Conservation (phyloP, 2,797 vertebrate genomes). For the Jordanella pulchra region DNA sequence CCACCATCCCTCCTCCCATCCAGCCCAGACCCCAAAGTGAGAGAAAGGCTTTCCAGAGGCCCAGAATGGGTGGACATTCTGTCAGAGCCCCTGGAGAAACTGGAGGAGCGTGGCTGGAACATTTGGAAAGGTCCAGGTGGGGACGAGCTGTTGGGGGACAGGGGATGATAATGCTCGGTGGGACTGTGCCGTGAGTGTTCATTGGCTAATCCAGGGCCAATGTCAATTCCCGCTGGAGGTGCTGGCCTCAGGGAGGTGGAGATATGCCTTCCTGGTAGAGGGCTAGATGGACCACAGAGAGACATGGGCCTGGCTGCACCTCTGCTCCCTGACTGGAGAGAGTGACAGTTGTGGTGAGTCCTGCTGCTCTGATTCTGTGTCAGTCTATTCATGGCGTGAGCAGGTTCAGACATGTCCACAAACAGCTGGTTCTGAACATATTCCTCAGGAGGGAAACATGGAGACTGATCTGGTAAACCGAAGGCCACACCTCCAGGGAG, state of each 20-base stretch:
- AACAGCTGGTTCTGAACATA: slow-evolving; percentile 74
- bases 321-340: slow-evolving; percentile 80
- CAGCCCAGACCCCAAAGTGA: slow-evolving; percentile 49
- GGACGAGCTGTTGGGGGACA: slow-evolving; percentile 72
- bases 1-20: slow-evolving; percentile 76
- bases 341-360: slow-evolving; percentile 88
- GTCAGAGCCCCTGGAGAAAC: slow-evolving; percentile 80
- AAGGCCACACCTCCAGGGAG: slow-evolving; percentile 81
- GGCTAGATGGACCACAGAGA: slow-evolving; percentile 86
- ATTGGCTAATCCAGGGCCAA: slow-evolving; percentile 53
- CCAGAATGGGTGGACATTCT: slow-evolving; percentile 72
- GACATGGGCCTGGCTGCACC: slow-evolving; percentile 73
- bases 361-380: slow-evolving; percentile 86
- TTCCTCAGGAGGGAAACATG: slow-evolving; percentile 74
- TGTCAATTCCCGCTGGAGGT: slow-evolving; percentile 71
- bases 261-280: slow-evolving; percentile 80
- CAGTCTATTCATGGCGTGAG: slow-evolving; percentile 81
- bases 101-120: slow-evolving; percentile 75
- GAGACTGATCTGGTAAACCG: slow-evolving; percentile 54
- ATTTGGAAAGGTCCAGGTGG: slow-evolving; percentile 59
- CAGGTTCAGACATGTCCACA: slow-evolving; percentile 75
- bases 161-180: slow-evolving; percentile 62
- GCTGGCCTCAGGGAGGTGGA: slow-evolving; percentile 73
- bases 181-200: slow-evolving; percentile 73
- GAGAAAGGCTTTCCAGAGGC: slow-evolving; percentile 62